Percentiles rank a stretch among this genome's conserved stretches.
Evolutionary conservation across 37 sponge, comb jelly and placozoan species (phyloP).

Genomic region (Ephydatia muelleri): DNA sequence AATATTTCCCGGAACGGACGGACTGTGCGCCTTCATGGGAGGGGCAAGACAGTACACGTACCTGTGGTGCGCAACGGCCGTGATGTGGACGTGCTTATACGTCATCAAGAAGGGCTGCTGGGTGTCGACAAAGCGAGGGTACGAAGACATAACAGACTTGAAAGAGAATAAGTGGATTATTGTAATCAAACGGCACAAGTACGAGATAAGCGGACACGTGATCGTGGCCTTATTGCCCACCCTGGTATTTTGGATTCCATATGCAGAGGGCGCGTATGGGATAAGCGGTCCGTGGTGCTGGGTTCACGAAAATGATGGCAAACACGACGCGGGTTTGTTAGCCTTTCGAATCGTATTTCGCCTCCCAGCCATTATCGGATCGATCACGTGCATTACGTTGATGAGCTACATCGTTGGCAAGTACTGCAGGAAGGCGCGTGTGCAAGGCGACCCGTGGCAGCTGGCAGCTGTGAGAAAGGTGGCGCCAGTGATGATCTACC

Average conservation of each 20-base stretch:
- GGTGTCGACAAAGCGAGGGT: background rate
- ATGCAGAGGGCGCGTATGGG: background rate
- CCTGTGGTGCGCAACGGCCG: background rate
- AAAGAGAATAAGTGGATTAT: background rate
- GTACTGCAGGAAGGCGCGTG: background rate
- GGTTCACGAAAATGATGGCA: background rate
- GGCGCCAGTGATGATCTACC: background rate
- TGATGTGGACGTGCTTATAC: background rate
- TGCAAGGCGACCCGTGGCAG: background rate
- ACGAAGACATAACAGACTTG: background rate
- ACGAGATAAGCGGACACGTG: background rate
- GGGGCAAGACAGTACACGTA: background rate
- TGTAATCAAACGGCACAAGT: background rate
- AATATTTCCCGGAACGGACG: background rate
- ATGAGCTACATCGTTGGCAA: background rate
- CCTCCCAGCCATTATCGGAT: background rate
- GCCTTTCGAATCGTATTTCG: background rate
- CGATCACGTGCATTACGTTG: background rate
- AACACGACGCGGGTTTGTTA: background rate
- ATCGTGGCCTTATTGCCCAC: background rate
- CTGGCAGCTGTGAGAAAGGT: background rate
- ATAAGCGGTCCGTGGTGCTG: background rate
- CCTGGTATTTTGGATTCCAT: background rate
- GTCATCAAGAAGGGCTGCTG: background rate
- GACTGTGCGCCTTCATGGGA: background rate